A percentile compares a stretch with the other conserved stretches of the same genome.
These are phyloP conservation scores for Sericinus montela DNA, from an alignment of 2,888 invertebrate genomes.

Conservation along the genomic window DNA sequence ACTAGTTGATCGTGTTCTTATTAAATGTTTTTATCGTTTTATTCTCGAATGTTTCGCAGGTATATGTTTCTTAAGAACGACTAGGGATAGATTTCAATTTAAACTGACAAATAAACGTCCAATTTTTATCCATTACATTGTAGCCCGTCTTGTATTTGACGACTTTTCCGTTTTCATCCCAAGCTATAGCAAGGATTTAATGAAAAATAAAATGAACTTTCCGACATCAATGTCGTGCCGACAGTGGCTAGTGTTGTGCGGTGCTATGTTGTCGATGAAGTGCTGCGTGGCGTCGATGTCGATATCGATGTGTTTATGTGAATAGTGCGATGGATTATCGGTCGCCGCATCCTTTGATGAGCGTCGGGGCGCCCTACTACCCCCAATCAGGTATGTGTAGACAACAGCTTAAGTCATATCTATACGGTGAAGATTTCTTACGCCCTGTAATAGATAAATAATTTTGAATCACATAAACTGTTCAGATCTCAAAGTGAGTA, in stretches of 20 bases:
- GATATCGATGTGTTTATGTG: slow-evolving; percentile 35
- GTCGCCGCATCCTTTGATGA: slow-evolving; percentile 61
- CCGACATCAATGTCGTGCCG: slow-evolving; percentile 14
- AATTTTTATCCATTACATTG: background rate
- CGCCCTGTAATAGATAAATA: too few relatives aligned
- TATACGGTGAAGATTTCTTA: too few relatives aligned
- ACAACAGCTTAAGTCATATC: background rate
- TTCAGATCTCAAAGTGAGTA: too few relatives aligned
- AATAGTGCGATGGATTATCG: slow-evolving; percentile 65
- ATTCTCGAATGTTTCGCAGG: too few relatives aligned
- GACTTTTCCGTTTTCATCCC: slow-evolving; percentile 3
- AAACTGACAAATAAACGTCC: background rate
- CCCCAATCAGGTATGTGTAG: slow-evolving; percentile 59
- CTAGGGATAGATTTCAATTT: background rate
- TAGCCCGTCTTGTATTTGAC: background rate
- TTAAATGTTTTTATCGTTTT: too few relatives aligned
- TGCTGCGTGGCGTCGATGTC: slow-evolving; percentile 19
- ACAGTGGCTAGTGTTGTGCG: slow-evolving; percentile 39
- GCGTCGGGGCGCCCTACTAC: slow-evolving; percentile 62
- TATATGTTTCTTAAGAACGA: too few relatives aligned
- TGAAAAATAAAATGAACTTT: slow-evolving; percentile 26
- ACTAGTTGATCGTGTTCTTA: too few relatives aligned
- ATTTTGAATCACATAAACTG: too few relatives aligned
- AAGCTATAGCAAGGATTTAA: slow-evolving; percentile 15
- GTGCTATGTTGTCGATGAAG: slow-evolving; percentile 13